Conservation (phyloP, 2,113 vertebrate genomes). For the Tachycineta bicolor region DNA sequence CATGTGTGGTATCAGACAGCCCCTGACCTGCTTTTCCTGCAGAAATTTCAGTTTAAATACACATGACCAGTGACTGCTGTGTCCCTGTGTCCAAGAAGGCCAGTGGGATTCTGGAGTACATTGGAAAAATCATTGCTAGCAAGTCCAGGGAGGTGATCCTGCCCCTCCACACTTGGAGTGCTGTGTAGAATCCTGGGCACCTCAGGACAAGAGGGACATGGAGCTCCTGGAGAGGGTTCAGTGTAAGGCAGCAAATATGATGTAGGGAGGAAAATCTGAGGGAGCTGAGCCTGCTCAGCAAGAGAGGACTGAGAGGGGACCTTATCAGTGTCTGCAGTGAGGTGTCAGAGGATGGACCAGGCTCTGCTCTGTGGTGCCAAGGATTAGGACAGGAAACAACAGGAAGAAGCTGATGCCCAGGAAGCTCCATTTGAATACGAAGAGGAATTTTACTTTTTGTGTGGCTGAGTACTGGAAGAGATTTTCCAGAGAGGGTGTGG, state of each 20-base stretch:
- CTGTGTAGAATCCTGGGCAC: neutral
- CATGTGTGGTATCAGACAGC: rapidly evolving
- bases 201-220: neutral
- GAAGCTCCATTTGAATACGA: neutral
- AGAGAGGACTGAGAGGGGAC: no score
- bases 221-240: neutral
- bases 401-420: neutral
- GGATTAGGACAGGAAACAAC: rapidly evolving
- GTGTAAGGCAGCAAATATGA: neutral
- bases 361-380: neutral
- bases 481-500: neutral
- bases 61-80: rapidly evolving
- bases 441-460: neutral
- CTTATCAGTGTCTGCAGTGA: neutral
- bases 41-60: neutral
- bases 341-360: neutral
- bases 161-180: neutral
- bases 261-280: neutral
- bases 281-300: neutral
- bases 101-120: neutral
- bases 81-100: neutral
- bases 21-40: neutral
- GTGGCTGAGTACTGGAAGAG: neutral
- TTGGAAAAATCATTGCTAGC: neutral
- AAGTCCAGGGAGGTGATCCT: neutral